Base-by-base conservation (phyloP, 1,140 invertebrate species). In the Caerostris extrusa region DNA sequence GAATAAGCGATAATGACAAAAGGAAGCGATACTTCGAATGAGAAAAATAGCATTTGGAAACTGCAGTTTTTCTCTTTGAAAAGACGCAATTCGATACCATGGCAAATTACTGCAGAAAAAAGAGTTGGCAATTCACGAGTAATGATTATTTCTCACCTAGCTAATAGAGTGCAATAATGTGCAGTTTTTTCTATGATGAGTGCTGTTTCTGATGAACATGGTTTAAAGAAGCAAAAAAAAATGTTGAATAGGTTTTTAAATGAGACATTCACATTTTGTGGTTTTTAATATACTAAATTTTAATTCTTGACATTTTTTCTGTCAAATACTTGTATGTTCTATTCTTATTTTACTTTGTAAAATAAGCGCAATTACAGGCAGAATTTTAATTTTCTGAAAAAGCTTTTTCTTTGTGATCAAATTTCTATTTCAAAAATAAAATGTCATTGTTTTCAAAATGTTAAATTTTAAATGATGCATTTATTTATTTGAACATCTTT, bases 1-100 rank as follows among this genome's bases (percentile, higher is more conserved):
- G 61, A 64, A 88, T 88, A 55, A 88, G 64, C 86, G 58, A 34
- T 88, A 88, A 88, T 88, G 86, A 88, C 86, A 88, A 88, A 88
- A 88, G 86, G 34, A 34, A 34, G 50, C 60, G 86, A 88, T 88
- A 88, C 86, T 88, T 88, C n/a, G 50, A 88, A 88, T 88, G 86
- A 60, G 64, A 88, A 88, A 88, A 88, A 88, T 88, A 64, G 86
- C 86, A 64, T 64, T 57, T 57, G 58, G 61, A 55, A 67, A 64
- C 12, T 50, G 34, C 83, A 19, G 19, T 58, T 85, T 85, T 60
- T 85, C 19, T 85, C 58, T 34, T 8, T 3, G 17, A 64, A 34
- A 34, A 17, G 19, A 3, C 7, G 86, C 34, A n/a, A 67, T 64
- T 34, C 34, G 34, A 34, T 34, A 34, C 34, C 2, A 34, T 34